A percentile compares a stretch with the other conserved stretches of the same genome.
These are phyloP conservation scores for Netelia melanura DNA, from an alignment of 2,888 invertebrate species.

Conservation along the genomic window DNA sequence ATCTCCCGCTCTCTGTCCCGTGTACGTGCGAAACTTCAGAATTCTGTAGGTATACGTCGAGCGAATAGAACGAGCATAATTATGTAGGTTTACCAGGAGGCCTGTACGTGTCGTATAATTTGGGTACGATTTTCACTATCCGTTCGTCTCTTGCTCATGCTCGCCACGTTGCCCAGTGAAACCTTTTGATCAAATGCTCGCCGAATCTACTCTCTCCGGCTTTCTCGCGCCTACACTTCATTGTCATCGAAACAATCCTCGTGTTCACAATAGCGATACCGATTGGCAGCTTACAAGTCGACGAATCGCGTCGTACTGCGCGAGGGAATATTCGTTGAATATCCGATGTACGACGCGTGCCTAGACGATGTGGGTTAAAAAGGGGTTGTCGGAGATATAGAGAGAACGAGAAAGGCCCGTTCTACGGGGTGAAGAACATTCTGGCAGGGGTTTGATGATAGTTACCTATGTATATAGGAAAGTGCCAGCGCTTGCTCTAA, in stretches of 20 bases:
- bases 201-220: conserved; percentile 25
- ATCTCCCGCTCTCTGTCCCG: not conserved
- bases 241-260: conserved; percentile 52
- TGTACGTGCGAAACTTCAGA: conserved; percentile 40
- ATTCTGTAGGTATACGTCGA: conserved; percentile 33
- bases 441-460: conserved; percentile 36
- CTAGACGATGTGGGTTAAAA: conserved; percentile 22
- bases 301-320: not conserved
- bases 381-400: conserved; percentile 3
- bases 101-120: conserved; percentile 11
- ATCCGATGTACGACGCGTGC: not conserved
- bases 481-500: conserved; percentile 56
- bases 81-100: conserved; percentile 12
- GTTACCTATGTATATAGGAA: conserved; percentile 32
- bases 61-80: conserved; percentile 44
- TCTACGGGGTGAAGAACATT: not conserved
- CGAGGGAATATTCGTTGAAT: not conserved
- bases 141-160: conserved; percentile 19
- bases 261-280: conserved; percentile 39
- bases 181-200: conserved; percentile 45
- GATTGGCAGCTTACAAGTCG: conserved; percentile 9
- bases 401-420: not conserved
- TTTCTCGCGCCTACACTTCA: conserved; percentile 51
- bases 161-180: conserved; percentile 23
- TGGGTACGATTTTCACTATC: not conserved